These are phyloP conservation scores for Podotricha telesiphe DNA, from an alignment of 2,888 invertebrate genomes.

Conservation along the genomic window DNA sequence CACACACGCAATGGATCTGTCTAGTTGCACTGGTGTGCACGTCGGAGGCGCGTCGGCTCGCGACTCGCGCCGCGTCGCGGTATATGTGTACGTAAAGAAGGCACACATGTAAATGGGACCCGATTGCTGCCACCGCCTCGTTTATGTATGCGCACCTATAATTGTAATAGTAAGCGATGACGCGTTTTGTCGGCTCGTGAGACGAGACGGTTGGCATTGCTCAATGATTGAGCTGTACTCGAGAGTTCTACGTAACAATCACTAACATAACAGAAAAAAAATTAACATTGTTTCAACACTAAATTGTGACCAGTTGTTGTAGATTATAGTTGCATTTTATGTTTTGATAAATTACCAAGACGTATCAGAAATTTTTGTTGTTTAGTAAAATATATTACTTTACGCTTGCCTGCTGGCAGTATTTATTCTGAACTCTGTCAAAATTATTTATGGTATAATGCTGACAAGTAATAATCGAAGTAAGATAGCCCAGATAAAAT, in stretches of 20 bases:
- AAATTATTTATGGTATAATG: neutral
- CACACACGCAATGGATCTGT: slow-evolving; percentile 71
- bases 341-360: neutral
- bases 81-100: slow-evolving; percentile 60
- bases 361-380: neutral
- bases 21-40: slow-evolving; percentile 76
- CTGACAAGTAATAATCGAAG: neutral
- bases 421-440: neutral
- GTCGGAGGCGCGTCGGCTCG: slow-evolving; percentile 54
- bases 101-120: slow-evolving; percentile 71
- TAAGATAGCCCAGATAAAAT: neutral
- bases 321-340: neutral
- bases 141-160: slow-evolving; percentile 78
- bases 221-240: slow-evolving; percentile 82
- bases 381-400: neutral
- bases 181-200: slow-evolving; percentile 81
- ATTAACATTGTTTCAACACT: slow-evolving; percentile 36
- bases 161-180: slow-evolving; percentile 80
- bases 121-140: slow-evolving; percentile 75
- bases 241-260: slow-evolving; percentile 69
- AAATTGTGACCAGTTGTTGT: slow-evolving; percentile 23
- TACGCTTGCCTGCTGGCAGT: neutral
- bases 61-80: slow-evolving; percentile 63
- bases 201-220: slow-evolving; percentile 82
- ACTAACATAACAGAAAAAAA: slow-evolving; percentile 53